Conservation (phyloP, 2,888 invertebrate genomes). For the Neoascia interrupta region DNA sequence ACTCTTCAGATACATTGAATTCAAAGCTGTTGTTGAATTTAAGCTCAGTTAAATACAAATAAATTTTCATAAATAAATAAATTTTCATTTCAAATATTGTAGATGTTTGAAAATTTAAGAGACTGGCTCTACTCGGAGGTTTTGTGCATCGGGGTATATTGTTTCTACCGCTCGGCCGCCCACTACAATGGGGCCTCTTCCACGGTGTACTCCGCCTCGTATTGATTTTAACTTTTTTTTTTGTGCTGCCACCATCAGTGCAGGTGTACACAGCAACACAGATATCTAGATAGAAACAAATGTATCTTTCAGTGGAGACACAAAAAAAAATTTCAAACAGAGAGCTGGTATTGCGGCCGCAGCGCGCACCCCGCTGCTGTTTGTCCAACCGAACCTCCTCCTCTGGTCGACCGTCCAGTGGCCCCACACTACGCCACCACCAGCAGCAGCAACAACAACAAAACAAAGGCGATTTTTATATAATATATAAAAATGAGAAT, state of each 20-base stretch:
- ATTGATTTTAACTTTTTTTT: slow-evolving; percentile 66
- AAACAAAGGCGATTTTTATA: slow-evolving; percentile 11
- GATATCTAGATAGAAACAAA: slow-evolving; percentile 37
- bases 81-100: too few species aligned
- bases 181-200: slow-evolving; percentile 3
- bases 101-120: too few species aligned
- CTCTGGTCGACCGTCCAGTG: slow-evolving; percentile 41
- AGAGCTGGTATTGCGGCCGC: slow-evolving; percentile 30
- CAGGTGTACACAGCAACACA: slow-evolving; percentile 52
- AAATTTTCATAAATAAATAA: too few species aligned
- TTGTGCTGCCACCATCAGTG: slow-evolving; percentile 37
- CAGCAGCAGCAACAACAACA: slow-evolving; percentile 27
- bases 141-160: too few species aligned
- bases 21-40: too few species aligned
- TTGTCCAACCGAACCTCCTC: slow-evolving; percentile 51
- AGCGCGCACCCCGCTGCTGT: slow-evolving; percentile 40
- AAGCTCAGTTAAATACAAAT: too few species aligned
- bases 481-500: slow-evolving; percentile 60
- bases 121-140: too few species aligned
- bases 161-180: slow-evolving; percentile 36
- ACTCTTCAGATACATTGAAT: too few species aligned
- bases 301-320: slow-evolving; percentile 46
- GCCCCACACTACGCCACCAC: slow-evolving; percentile 8
- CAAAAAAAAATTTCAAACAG: slow-evolving; percentile 26
- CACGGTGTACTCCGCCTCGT: slow-evolving; percentile 28